These are phyloP conservation scores for Petrocephalus sullivani DNA, from an alignment of 2,797 vertebrate genomes.

Conservation along the genomic window DNA sequence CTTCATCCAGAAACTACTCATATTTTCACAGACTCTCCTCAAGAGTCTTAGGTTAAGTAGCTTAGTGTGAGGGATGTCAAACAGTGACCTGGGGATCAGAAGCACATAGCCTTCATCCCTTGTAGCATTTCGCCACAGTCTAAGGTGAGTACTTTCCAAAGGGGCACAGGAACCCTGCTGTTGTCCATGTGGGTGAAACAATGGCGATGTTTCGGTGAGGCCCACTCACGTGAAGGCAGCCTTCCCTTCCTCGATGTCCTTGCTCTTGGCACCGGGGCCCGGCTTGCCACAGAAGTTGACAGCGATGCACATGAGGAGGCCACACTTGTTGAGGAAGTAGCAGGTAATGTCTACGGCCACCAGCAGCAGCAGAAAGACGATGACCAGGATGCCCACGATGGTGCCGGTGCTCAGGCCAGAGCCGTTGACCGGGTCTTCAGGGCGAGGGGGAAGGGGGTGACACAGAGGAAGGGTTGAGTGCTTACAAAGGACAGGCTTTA, in stretches of 20 bases:
- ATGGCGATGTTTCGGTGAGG: neutral
- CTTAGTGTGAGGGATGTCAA: neutral
- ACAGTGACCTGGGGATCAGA: neutral
- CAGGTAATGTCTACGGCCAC: conserved; percentile 89
- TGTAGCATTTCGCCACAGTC: neutral
- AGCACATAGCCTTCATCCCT: neutral
- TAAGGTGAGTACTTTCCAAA: neutral
- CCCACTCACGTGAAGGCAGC: conserved; percentile 89
- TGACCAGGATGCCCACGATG: conserved; percentile 93
- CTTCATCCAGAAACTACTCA: neutral
- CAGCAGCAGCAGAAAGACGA: conserved; percentile 86
- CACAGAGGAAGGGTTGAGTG: conserved; percentile 24
- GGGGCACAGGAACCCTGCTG: neutral
- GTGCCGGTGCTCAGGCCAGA: conserved; percentile 83
- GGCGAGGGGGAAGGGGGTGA: neutral
- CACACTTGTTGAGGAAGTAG: conserved; percentile 98
- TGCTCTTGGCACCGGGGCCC: conserved; percentile 83
- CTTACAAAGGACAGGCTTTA: conserved; percentile 13
- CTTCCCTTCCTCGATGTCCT: conserved; percentile 96
- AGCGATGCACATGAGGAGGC: conserved; percentile 95
- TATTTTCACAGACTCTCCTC: neutral
- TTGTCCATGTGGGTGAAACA: neutral
- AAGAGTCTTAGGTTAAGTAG: neutral
- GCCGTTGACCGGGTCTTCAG: conserved; percentile 61
- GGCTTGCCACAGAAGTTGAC: conserved; percentile 92